These are phyloP conservation scores for Epirrita christyi DNA, from an alignment of 2,888 invertebrate genomes.

Conservation along the genomic window DNA sequence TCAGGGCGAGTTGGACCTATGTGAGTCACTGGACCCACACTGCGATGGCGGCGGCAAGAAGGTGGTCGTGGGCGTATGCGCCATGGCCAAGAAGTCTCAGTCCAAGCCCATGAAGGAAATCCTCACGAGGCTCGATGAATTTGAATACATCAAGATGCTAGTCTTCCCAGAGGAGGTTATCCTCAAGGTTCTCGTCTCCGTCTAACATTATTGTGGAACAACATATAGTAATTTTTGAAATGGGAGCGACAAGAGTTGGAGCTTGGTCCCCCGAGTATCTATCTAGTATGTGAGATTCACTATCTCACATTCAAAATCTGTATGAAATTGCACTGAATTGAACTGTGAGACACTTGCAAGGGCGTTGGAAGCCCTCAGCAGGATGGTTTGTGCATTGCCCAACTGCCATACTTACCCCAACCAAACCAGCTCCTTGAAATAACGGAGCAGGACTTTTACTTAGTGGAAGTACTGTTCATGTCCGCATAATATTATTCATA, in stretches of 20 bases:
- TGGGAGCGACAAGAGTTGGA: background rate
- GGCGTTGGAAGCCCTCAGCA: no score
- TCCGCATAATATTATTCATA: background rate
- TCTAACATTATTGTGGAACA: conserved; percentile 79
- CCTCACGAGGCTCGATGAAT: conserved; percentile 96
- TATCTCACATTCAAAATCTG: no score
- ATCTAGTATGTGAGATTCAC: no score
- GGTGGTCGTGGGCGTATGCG: conserved; percentile 99
- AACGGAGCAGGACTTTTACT: background rate
- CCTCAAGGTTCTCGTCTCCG: conserved; percentile 90
- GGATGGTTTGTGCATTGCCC: no score
- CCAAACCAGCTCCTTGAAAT: background rate
- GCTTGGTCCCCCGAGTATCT: no score
- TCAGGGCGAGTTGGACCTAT: conserved; percentile 90
- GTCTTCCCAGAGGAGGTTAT: conserved; percentile 99
- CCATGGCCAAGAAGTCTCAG: conserved; percentile 99
- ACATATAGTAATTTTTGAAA: conserved; percentile 50
- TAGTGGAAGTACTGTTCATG: background rate
- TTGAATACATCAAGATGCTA: conserved; percentile 97
- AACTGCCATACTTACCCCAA: background rate
- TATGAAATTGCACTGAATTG: background rate
- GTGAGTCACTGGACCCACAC: conserved; percentile 86
- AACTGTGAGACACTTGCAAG: background rate
- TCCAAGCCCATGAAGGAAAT: conserved; percentile 99
- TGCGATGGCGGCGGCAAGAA: conserved; percentile 91